phyloP scores from a whole-genome alignment of 2,797 vertebrate genomes.

The Eospalax fontanierii region DNA sequence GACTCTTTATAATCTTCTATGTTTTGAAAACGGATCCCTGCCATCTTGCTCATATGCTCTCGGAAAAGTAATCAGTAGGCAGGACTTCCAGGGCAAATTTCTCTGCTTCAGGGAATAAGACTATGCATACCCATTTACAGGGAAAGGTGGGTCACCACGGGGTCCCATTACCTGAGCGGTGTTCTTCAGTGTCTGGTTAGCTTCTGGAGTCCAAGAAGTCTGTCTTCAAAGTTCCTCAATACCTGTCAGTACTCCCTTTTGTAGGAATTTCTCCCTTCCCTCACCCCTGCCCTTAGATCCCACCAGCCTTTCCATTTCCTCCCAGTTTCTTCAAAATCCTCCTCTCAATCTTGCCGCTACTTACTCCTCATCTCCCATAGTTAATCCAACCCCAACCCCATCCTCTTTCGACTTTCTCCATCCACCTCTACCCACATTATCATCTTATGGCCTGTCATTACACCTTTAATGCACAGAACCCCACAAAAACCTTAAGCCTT shows the following conservation, averaged over 20 bases:
- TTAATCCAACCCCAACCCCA: background rate
- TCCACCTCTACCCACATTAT: background rate
- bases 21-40: slow-evolving; percentile 9
- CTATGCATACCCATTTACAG: background rate
- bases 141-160: background rate
- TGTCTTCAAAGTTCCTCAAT: slow-evolving; percentile 25
- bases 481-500: slow-evolving; percentile 25
- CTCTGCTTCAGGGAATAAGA: slow-evolving; percentile 20
- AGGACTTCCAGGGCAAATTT: background rate
- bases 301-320: background rate
- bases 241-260: slow-evolving; percentile 9
- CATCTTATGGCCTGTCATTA: background rate
- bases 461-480: background rate
- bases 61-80: background rate
- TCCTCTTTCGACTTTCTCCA: background rate
- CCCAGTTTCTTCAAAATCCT: background rate
- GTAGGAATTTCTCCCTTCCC: background rate
- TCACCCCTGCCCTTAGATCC: background rate
- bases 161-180: slow-evolving; percentile 26
- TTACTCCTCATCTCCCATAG: background rate
- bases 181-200: slow-evolving; percentile 52
- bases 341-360: background rate
- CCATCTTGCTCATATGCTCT: background rate
- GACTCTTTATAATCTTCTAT: background rate
- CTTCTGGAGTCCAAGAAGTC: slow-evolving; percentile 54